Evolutionary conservation across 2,888 invertebrate genomes (phyloP), one percentile per base, ranked within the genome.

Genomic region (Orgyia antiqua): DNA sequence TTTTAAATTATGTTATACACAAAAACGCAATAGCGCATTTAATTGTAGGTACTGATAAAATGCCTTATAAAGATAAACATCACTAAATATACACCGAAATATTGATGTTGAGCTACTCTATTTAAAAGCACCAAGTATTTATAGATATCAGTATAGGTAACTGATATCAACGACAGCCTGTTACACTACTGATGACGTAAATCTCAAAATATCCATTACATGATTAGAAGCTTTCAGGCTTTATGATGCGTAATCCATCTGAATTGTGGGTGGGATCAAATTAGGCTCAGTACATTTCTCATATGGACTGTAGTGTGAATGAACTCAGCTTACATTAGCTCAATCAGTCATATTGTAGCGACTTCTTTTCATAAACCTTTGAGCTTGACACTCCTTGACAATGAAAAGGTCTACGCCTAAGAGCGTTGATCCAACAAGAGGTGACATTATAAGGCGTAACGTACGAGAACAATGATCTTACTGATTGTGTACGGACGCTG

Each of bases 211-310:
- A 56, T 66, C 72, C 76, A 77, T 77, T 75, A 75, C 58, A 44
- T 46, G 68, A 71, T 68, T 70, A 70, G 68, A 72, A 60, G 71
- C 74, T 71, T 76, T 74, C 62, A 73, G 42, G 48, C 57, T 64
- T 58, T 67, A 68, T 66, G 58, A 57, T 26, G 38, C 27, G 37
- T 67, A 64, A 68, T 70, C 61, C 55, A 54, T 47, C 53, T 56
- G 58, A 55, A 66, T 53, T 55, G 63, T 67, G 56, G 66, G 75
- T 43, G 65, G 47, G 50, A 42, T 31, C 31, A 51, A 23, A 40
- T 36, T 37, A 35, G 1, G 25, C 13, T 25, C 21, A 8, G 10
- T 18, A 26, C 23, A 24, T 27, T 15, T 21, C 11, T 19, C 5
- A 1, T 11, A 10, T 6, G 2, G 20, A 23, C 10, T 23, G 23